A percentile compares a stretch with the other conserved stretches of the same genome.
Evolutionary conservation across 2,888 invertebrate genomes (phyloP).

Genomic region (Leptura quadrifasciata): DNA sequence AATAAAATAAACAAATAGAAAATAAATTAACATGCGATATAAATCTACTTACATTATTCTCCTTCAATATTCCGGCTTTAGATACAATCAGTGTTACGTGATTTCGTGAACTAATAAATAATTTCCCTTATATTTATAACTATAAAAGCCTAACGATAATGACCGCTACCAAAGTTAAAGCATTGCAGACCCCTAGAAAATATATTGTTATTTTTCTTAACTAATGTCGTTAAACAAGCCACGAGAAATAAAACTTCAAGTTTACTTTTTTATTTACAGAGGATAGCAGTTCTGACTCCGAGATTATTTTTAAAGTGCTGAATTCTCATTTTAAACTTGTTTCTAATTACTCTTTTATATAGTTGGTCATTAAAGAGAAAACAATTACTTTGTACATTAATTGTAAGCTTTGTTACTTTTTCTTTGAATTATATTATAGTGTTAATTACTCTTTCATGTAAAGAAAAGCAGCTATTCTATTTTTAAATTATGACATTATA

Average conservation of each 20-base stretch:
- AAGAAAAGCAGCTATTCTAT: background rate
- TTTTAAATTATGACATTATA: no score
- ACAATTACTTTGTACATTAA: conserved; percentile 23
- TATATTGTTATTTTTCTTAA: background rate
- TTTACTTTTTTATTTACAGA: conserved; percentile 15
- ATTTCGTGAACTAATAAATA: background rate
- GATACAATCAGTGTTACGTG: conserved; percentile 2
- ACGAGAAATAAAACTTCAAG: background rate
- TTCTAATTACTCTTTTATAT: conserved; percentile 19
- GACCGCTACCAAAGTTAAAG: background rate
- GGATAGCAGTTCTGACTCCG: background rate
- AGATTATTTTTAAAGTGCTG: conserved; percentile 24
- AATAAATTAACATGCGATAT: background rate
- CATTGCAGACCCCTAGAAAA: background rate
- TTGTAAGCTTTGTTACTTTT: background rate
- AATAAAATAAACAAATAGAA: background rate
- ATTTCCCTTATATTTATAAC: background rate
- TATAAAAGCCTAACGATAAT: conserved; percentile 1
- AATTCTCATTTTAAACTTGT: conserved; percentile 30
- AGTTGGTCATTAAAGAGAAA: conserved; percentile 4
- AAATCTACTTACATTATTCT: background rate
- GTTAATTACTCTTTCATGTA: conserved; percentile 2
- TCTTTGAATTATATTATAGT: background rate
- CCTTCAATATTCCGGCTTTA: background rate
- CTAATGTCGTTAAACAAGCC: conserved; percentile 10